Conservation (phyloP, 2,797 vertebrate genomes). For the Pyrocephalus nanus region DNA sequence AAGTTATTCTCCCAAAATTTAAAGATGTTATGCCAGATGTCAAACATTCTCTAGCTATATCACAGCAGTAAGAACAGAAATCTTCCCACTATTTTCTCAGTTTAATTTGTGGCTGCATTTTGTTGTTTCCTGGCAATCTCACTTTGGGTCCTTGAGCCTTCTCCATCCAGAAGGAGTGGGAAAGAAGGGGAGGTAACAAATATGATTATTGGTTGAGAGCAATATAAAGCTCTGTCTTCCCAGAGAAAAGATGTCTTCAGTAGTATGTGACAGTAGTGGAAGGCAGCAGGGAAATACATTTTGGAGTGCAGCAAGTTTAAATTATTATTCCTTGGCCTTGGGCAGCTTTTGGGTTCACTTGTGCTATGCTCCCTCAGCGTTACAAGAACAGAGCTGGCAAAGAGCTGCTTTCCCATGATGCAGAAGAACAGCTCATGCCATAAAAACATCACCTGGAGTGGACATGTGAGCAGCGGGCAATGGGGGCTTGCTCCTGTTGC, state of each 20-base stretch:
- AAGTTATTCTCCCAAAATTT: background rate
- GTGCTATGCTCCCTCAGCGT: background rate
- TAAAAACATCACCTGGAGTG: background rate
- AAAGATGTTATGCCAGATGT: background rate
- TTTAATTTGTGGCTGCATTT: background rate
- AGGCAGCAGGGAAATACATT: background rate
- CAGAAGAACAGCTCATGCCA: background rate
- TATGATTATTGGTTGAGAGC: background rate
- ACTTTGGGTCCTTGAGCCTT: background rate
- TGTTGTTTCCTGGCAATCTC: background rate
- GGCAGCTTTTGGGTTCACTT: background rate
- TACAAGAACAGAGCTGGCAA: background rate
- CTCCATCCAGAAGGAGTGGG: background rate
- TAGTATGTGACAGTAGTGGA: background rate
- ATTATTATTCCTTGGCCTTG: background rate
- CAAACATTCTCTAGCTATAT: background rate
- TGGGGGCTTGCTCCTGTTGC: slow-evolving; percentile 18
- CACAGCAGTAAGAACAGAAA: background rate
- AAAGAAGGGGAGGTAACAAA: background rate
- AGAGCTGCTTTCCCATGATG: background rate
- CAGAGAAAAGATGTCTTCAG: background rate
- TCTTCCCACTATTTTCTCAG: background rate
- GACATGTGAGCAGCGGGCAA: background rate
- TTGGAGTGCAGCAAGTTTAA: background rate
- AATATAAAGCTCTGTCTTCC: background rate